Conservation (phyloP, 2,797 vertebrate species). For the Xenentodon cancila region DNA sequence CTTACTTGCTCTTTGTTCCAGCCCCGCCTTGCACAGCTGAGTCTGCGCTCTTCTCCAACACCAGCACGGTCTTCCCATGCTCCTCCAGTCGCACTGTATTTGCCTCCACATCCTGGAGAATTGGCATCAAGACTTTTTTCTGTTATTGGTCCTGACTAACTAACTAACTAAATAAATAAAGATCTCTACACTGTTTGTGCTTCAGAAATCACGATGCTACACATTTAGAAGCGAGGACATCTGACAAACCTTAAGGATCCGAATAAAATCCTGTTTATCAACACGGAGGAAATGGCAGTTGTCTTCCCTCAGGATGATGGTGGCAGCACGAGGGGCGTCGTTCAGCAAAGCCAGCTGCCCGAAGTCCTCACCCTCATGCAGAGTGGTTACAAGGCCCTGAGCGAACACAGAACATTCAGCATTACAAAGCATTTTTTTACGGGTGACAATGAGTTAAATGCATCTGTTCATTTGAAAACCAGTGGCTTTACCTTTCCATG, state of each 20-base stretch:
- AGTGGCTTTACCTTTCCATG: constrained; percentile 88
- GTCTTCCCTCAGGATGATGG: constrained; percentile 93
- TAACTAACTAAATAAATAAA: too few relatives aligned
- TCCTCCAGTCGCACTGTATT: constrained; percentile 97
- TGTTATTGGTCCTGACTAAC: background rate
- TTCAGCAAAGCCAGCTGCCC: constrained; percentile 95
- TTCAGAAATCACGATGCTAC: background rate
- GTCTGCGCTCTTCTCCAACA: constrained; percentile 89
- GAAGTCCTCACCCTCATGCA: constrained; percentile 96
- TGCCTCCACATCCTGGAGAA: constrained; percentile 91
- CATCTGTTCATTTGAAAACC: background rate
- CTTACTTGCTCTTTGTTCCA: constrained; percentile 82
- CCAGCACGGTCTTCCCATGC: constrained; percentile 92
- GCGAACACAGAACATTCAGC: constrained; percentile 1
- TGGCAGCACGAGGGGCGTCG: constrained; percentile 91
- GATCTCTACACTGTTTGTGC: rapidly evolving
- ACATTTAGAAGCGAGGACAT: background rate
- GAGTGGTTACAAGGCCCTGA: constrained; percentile 91
- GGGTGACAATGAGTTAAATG: background rate
- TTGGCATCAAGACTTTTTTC: background rate
- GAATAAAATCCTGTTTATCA: constrained; percentile 96
- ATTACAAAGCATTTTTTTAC: background rate
- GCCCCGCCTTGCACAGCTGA: constrained; percentile 70
- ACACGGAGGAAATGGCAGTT: constrained; percentile 95
- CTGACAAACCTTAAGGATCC: constrained; percentile 90